Evolutionary conservation across 1,140 invertebrate genomes (phyloP), one percentile per base, ranked within the genome.

Genomic region (Chrysomallon squamiferum): DNA sequence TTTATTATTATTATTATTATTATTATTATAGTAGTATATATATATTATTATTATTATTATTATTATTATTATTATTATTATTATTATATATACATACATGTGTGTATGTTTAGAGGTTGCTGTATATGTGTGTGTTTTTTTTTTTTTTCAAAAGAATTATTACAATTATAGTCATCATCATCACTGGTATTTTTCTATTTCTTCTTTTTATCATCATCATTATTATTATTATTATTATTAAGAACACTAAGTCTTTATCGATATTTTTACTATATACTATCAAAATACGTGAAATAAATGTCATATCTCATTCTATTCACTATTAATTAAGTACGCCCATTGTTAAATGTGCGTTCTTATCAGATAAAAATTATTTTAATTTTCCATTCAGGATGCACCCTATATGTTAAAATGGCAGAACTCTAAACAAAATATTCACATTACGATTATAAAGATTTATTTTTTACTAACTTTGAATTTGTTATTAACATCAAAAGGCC

Each of bases 401-500:
- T 1, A 11, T 9, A 11, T 27, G 4, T 57, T 6, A 13, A 3
- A 41, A 25, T 25, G 29, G 3, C 22, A n/a, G n/a, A n/a, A n/a
- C n/a, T n/a, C n/a, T n/a, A n/a, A n/a, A n/a, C n/a, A n/a, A n/a
- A n/a, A 20, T 29, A 29, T 15, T 27, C 4, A 20, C 15, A 20
- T 25, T 33, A 2, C 20, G 20, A 43, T 29, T 32, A 27, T 20
- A 0, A 54, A 57, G 41, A 20, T 22, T 2, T 4, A 22, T 11
- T 49, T 32, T 20, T 22, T 29, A 52, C 59, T n/a, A 68, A 81
- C 81, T 71, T 76, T 74, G 56, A 83, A 80, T 22, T 30, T 54
- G 27, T 66, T 67, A 32, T 59, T 62, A 54, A 75, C 54, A 60
- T 83, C 81, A 68, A 83, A 74, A 3, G 29, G 60, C 4, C 80